Conservation (phyloP, 2,113 vertebrate genomes). For the Xyrauchen texanus region DNA sequence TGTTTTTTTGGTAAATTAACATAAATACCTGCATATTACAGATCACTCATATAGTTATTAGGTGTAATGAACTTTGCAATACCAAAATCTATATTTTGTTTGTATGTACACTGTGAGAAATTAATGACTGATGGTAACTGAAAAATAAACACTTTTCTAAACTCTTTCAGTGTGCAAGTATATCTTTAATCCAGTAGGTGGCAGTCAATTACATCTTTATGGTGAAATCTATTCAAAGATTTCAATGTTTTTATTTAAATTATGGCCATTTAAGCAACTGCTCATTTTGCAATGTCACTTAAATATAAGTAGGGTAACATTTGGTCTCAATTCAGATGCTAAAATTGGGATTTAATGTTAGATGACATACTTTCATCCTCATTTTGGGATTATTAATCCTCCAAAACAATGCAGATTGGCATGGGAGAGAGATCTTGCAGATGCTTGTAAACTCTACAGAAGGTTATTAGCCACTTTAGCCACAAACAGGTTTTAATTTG, state of each 20-base stretch:
- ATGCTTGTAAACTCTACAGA: not conserved
- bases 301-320: too few relatives aligned
- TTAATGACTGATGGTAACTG: not conserved
- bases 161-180: not conserved
- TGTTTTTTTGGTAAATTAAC: not conserved
- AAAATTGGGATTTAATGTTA: too few relatives aligned
- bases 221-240: too few relatives aligned
- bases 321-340: too few relatives aligned
- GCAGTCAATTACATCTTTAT: slow-evolving; percentile 2
- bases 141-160: not conserved
- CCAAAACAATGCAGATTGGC: slow-evolving; percentile 29
- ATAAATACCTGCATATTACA: too few relatives aligned
- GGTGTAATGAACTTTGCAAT: not conserved
- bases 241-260: too few relatives aligned
- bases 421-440: slow-evolving; percentile 7
- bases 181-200: slow-evolving; percentile 20
- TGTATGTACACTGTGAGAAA: not conserved
- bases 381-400: slow-evolving; percentile 19
- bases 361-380: slow-evolving; percentile 5
- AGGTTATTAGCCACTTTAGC: slow-evolving; percentile 6
- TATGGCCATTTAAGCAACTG: too few relatives aligned
- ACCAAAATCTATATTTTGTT: not conserved
- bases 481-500: slow-evolving; percentile 27
- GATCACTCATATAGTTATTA: too few relatives aligned
- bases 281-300: too few relatives aligned